Conservation (phyloP, 2,888 invertebrate genomes). For the Melanostoma scalare region DNA sequence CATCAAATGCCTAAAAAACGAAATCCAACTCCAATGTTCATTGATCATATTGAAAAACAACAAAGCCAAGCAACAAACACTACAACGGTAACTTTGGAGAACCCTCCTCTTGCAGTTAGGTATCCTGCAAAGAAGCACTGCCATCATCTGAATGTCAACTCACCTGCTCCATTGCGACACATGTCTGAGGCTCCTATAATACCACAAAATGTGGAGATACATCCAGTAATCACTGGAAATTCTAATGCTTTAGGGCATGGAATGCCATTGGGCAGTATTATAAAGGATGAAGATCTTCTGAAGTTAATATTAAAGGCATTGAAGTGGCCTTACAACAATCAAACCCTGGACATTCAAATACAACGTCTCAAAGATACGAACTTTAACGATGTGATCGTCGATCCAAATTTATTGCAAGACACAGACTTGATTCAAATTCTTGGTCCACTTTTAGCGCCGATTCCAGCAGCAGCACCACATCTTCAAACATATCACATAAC, state of each 20-base stretch:
- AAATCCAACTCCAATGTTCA: not conserved
- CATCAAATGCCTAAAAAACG: constrained; percentile 54
- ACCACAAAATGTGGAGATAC: constrained; percentile 44
- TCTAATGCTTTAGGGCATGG: constrained; percentile 76
- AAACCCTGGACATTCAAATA: constrained; percentile 79
- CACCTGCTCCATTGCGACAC: constrained; percentile 55
- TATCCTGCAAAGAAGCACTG: too few species aligned
- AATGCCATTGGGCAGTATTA: constrained; percentile 80
- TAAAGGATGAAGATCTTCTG: constrained; percentile 80
- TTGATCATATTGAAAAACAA: constrained; percentile 16
- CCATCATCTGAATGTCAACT: constrained; percentile 2
- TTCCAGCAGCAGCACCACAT: constrained; percentile 35
- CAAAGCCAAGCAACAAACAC: constrained; percentile 22
- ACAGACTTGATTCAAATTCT: constrained; percentile 80
- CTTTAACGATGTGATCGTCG: constrained; percentile 80
- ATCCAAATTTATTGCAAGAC: constrained; percentile 80
- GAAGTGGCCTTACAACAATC: constrained; percentile 79
- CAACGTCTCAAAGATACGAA: constrained; percentile 78
- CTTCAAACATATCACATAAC: constrained; percentile 42
- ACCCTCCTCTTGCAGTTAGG: constrained; percentile 26
- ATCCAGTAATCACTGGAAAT: constrained; percentile 52
- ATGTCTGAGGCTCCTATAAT: constrained; percentile 57
- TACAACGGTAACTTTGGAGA: constrained; percentile 55
- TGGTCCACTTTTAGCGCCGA: constrained; percentile 77
- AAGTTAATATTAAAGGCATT: constrained; percentile 81